A percentile compares a stretch with the other conserved stretches of the same genome.
Evolutionary conservation across 2,888 invertebrate genomes (phyloP).

Genomic region (Lycia hirtaria): DNA sequence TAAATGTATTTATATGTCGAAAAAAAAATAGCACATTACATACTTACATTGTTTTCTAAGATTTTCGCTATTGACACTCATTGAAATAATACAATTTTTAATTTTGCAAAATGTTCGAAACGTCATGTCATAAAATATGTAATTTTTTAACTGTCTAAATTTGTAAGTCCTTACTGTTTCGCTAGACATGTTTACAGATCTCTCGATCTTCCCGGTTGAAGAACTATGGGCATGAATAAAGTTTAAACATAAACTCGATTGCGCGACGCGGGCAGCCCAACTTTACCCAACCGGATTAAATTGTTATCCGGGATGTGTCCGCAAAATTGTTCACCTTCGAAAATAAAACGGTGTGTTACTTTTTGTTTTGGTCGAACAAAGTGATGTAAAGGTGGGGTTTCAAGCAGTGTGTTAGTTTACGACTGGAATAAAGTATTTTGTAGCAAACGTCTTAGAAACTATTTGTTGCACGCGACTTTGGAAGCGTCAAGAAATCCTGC

Average conservation of each 20-base stretch:
- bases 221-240: conserved; percentile 16
- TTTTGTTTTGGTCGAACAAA: background rate
- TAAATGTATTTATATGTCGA: too few relatives aligned
- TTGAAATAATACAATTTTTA: too few relatives aligned
- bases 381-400: background rate
- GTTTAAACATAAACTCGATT: conserved; percentile 8
- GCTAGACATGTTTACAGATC: conserved; percentile 1
- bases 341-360: background rate
- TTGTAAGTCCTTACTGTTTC: conserved; percentile 1
- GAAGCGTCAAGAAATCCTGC: too few relatives aligned
- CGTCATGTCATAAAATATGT: background rate
- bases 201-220: conserved; percentile 12
- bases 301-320: conserved; percentile 7
- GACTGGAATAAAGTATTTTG: too few relatives aligned
- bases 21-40: too few relatives aligned
- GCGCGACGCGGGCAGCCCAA: background rate
- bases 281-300: conserved; percentile 1
- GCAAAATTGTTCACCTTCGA: conserved; percentile 4
- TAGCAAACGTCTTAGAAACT: too few relatives aligned
- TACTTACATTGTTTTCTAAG: too few relatives aligned
- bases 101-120: too few relatives aligned
- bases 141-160: background rate
- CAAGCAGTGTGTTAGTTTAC: background rate
- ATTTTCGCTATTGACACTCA: too few relatives aligned
- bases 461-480: too few relatives aligned